Evolutionary conservation across 1,140 invertebrate species (phyloP).

Genomic region (Lysiphlebus fabarum): DNA sequence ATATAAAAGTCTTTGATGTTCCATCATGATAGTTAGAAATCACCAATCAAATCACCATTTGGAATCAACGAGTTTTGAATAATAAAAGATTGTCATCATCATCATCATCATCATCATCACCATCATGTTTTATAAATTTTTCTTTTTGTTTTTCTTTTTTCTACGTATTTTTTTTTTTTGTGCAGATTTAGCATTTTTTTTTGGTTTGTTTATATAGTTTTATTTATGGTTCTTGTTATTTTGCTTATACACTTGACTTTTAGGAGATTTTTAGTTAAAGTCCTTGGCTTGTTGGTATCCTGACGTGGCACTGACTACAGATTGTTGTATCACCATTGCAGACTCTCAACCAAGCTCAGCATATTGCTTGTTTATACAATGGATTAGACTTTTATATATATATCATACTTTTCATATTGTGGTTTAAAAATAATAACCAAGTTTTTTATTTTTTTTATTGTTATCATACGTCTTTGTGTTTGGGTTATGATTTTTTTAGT

Average conservation of each 20-base stretch:
- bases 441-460: no score
- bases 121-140: no score
- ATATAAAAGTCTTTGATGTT: constrained; percentile 20
- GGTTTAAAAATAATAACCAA: constrained; percentile 2
- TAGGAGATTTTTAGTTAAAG: no score
- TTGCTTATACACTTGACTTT: no score
- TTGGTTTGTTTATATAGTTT: no score
- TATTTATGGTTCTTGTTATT: no score
- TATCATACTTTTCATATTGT: constrained; percentile 52
- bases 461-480: no score
- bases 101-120: no score
- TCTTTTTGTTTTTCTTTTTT: no score
- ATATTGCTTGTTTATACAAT: constrained; percentile 45
- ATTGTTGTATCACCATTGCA: constrained; percentile 22
- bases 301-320: constrained; percentile 21
- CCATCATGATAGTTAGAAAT: constrained; percentile 32
- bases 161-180: no score
- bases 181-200: no score
- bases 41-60: constrained; percentile 26
- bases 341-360: constrained; percentile 39
- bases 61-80: constrained; percentile 23
- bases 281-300: constrained; percentile 24
- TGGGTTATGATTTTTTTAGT: no score
- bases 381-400: constrained; percentile 40
- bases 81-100: constrained; percentile 9